These are phyloP conservation scores for Coleophora flavipennella DNA, from an alignment of 2,888 invertebrate species.

Conservation along the genomic window DNA sequence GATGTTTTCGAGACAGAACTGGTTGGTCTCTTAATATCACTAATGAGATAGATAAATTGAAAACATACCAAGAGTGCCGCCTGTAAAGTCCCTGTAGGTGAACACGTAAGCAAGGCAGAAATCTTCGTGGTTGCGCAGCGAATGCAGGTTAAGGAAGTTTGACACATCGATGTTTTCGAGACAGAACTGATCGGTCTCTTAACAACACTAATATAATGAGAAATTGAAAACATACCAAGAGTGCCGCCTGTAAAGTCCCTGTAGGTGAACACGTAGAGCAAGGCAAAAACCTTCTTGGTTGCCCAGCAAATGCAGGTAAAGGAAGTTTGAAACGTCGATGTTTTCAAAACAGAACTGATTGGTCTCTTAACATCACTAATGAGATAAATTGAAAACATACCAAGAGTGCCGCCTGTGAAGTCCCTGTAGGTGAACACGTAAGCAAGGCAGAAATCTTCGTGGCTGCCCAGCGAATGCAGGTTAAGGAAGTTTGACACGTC, in stretches of 20 bases:
- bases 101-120: slow-evolving; percentile 99
- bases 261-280: too few species aligned
- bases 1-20: slow-evolving; percentile 96
- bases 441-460: slow-evolving; percentile 99
- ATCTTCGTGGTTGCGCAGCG: slow-evolving; percentile 96
- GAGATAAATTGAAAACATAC: too few species aligned
- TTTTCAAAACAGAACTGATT: slow-evolving; percentile 96
- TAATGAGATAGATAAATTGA: too few species aligned
- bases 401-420: slow-evolving; percentile 96
- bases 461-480: slow-evolving; percentile 96
- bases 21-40: slow-evolving; percentile 88
- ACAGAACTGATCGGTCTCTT: slow-evolving; percentile 94
- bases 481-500: slow-evolving; percentile 99
- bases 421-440: slow-evolving; percentile 99
- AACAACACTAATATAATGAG: too few species aligned
- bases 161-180: slow-evolving; percentile 98
- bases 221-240: too few species aligned
- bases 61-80: slow-evolving; percentile 93
- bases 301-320: too few species aligned
- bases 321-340: slow-evolving; percentile 99
- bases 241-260: too few species aligned
- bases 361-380: too few species aligned
- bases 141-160: slow-evolving; percentile 98
- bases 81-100: slow-evolving; percentile 97
- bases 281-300: too few species aligned